A percentile compares a stretch with the other conserved stretches of the same genome.
Evolutionary conservation across 2,797 vertebrate genomes (phyloP).

Genomic region (Tragelaphus eurycerus): DNA sequence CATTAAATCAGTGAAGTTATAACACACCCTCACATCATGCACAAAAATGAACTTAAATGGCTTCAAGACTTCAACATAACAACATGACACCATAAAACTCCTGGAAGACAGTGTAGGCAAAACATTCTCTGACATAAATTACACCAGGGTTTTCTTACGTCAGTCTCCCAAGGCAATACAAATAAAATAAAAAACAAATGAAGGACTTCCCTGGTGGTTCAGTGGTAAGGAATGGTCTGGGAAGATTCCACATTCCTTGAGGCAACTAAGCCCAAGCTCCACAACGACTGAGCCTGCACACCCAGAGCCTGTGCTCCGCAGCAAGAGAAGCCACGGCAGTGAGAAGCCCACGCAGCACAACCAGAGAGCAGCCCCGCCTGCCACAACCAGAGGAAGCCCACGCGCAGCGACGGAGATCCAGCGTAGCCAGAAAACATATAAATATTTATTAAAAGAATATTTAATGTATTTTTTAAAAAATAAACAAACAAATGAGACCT

Average conservation of each 20-base stretch:
- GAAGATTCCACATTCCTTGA: neutral
- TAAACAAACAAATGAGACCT: neutral
- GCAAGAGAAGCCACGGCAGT: too few species aligned
- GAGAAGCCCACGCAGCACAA: neutral
- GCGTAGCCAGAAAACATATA: too few species aligned
- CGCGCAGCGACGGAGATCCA: rapidly evolving
- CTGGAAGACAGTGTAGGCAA: neutral
- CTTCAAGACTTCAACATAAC: neutral
- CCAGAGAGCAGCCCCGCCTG: neutral
- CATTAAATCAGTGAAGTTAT: neutral
- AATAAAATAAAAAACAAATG: neutral
- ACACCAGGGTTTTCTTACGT: neutral
- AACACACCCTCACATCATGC: neutral
- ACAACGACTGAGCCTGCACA: neutral
- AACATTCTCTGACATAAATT: neutral
- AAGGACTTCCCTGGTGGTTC: neutral
- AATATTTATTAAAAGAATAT: neutral
- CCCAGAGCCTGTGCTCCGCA: neutral
- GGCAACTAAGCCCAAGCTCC: neutral
- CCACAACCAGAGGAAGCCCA: neutral
- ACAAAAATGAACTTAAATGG: neutral
- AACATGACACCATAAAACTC: neutral
- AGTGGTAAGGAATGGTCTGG: rapidly evolving
- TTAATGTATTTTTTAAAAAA: neutral
- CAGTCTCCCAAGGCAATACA: neutral